Percentiles rank a stretch among this genome's conserved stretches.
Evolutionary conservation across 2,888 invertebrate genomes (phyloP).

Genomic region (Leptothorax acervorum): DNA sequence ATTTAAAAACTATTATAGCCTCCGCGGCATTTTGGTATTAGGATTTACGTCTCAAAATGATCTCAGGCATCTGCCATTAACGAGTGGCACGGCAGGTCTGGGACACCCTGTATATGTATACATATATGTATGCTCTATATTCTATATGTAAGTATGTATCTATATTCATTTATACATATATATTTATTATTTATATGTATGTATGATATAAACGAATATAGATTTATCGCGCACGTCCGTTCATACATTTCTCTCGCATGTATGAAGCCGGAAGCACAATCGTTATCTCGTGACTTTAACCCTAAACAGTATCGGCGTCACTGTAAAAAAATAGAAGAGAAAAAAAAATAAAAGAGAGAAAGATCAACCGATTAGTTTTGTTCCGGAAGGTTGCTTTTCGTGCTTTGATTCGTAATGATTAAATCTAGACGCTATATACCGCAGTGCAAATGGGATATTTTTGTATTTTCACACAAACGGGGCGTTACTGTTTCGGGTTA

Average conservation of each 20-base stretch:
- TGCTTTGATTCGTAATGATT: background rate
- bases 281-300: slow-evolving; percentile 31
- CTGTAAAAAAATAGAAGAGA: background rate
- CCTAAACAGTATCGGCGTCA: slow-evolving; percentile 5
- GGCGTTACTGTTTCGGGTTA: slow-evolving; percentile 16
- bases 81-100: no score
- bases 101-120: background rate
- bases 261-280: background rate
- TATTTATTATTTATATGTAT: background rate
- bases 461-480: slow-evolving; percentile 33
- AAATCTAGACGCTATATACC: background rate
- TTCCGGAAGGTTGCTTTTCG: background rate
- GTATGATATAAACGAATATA: background rate
- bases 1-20: no score
- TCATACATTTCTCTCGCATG: slow-evolving; percentile 22
- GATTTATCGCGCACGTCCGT: background rate
- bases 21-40: no score
- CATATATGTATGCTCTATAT: background rate
- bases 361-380: background rate
- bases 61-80: no score
- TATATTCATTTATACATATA: background rate
- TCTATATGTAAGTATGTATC: no score
- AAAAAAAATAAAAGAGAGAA: background rate
- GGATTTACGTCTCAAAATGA: no score
- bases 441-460: slow-evolving; percentile 29